These are phyloP conservation scores for Pseudorasbora parva DNA, from an alignment of 2,113 vertebrate genomes.

Conservation along the genomic window DNA sequence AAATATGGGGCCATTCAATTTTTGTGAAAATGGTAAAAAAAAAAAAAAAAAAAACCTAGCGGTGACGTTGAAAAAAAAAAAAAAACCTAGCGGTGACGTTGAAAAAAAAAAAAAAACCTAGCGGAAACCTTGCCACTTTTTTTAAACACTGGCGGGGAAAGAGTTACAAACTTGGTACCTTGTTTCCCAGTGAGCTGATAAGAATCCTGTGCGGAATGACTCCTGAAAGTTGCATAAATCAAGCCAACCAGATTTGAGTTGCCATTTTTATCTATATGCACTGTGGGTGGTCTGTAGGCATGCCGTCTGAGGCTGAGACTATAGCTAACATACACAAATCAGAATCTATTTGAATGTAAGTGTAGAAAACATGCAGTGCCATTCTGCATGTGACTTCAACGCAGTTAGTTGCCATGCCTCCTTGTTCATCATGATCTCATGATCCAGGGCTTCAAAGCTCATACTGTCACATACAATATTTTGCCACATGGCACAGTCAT, in stretches of 20 bases:
- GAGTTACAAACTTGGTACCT: background rate
- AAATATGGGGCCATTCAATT: no score
- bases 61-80: no score
- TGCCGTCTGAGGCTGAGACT: conserved; percentile 4
- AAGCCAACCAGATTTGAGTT: background rate
- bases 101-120: no score
- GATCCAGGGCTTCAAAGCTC: conserved; percentile 25
- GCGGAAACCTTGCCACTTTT: no score
- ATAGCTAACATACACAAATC: conserved; percentile 28
- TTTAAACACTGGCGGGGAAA: no score
- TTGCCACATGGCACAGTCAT: conserved; percentile 26
- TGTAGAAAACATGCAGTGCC: conserved; percentile 42
- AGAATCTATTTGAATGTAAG: background rate
- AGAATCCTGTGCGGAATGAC: background rate
- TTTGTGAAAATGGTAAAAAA: no score
- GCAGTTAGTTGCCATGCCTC: conserved; percentile 43
- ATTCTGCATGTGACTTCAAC: conserved; percentile 33
- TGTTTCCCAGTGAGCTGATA: background rate
- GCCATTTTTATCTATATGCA: background rate
- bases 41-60: no score
- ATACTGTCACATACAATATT: conserved; percentile 14
- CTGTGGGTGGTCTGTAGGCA: conserved; percentile 4
- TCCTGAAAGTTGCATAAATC: background rate
- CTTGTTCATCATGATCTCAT: conserved; percentile 12
- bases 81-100: no score